Conservation (phyloP, 1,140 invertebrate species). For the Habropoda laboriosa region DNA sequence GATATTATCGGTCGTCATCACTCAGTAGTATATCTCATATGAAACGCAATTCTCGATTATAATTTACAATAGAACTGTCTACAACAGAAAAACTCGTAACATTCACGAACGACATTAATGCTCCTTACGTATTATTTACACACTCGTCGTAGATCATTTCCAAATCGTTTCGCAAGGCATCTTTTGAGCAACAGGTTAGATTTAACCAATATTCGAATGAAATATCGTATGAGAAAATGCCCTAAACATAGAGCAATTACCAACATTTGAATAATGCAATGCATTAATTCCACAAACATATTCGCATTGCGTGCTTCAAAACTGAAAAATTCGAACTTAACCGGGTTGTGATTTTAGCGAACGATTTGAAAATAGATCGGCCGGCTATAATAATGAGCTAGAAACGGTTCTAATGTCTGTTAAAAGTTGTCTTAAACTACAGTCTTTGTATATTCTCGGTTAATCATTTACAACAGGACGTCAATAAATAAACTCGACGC, state of each 20-base stretch:
- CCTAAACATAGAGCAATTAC: not conserved
- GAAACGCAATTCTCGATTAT: constrained; percentile 52
- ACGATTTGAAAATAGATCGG: constrained; percentile 64
- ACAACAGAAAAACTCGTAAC: constrained; percentile 59
- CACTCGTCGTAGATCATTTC: constrained; percentile 56
- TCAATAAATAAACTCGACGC: constrained; percentile 59
- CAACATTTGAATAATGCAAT: not conserved
- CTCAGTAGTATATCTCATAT: constrained; percentile 33
- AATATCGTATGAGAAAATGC: not conserved
- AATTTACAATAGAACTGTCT: constrained; percentile 58
- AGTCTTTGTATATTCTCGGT: constrained; percentile 74
- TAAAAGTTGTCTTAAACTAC: constrained; percentile 81
- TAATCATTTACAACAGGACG: constrained; percentile 62
- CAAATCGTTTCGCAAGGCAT: constrained; percentile 67
- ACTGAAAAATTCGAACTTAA: not conserved
- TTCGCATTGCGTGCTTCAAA: not conserved
- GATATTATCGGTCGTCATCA: constrained; percentile 35
- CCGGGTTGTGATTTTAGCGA: constrained; percentile 15
- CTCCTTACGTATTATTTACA: constrained; percentile 64
- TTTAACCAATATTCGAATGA: not conserved
- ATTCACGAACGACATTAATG: constrained; percentile 63
- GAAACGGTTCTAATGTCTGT: constrained; percentile 77
- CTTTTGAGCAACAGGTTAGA: constrained; percentile 61
- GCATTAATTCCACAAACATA: not conserved
- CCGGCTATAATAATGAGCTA: constrained; percentile 55